Percentiles rank a stretch among this genome's conserved stretches.
Conservation (phyloP, 1,140 invertebrate species). For the Drosophila erecta region DNA sequence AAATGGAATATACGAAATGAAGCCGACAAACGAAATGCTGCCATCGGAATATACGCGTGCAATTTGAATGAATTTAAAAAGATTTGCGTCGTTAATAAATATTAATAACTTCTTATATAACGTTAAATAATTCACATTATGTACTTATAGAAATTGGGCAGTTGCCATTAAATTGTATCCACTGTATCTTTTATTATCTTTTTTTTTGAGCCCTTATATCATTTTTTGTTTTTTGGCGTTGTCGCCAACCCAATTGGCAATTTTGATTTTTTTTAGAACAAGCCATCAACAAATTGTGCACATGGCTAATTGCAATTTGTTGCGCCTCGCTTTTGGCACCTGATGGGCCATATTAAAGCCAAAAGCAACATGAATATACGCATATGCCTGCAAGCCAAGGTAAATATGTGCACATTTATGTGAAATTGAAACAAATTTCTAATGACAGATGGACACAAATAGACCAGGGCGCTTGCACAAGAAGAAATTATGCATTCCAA, state of each 20-base stretch:
- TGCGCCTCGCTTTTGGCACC: conserved; percentile 77
- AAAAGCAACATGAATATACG: conserved; percentile 25
- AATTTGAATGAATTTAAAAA: too few relatives aligned
- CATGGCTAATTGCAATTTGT: conserved; percentile 79
- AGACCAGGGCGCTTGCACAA: conserved; percentile 41
- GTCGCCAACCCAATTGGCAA: conserved; percentile 44
- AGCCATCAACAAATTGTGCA: conserved; percentile 58
- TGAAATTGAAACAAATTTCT: conserved; percentile 71
- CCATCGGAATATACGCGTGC: neutral
- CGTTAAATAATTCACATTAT: too few relatives aligned
- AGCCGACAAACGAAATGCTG: neutral
- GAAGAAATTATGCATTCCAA: conserved; percentile 9
- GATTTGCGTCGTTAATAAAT: too few relatives aligned
- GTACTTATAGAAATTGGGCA: too few relatives aligned
- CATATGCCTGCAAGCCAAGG: conserved; percentile 2
- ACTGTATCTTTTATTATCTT: neutral
- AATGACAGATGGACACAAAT: conserved; percentile 70
- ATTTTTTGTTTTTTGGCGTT: conserved; percentile 6
- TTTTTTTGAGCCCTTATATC: neutral
- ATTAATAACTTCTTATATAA: too few relatives aligned
- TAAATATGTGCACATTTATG: conserved; percentile 39
- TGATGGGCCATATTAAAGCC: conserved; percentile 76
- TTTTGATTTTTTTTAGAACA: conserved; percentile 42
- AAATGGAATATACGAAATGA: neutral
- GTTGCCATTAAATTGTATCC: too few relatives aligned